Percentiles rank a stretch among this genome's conserved stretches.
Evolutionary conservation across 2,888 invertebrate genomes (phyloP).

Genomic region (Baccha elongata): DNA sequence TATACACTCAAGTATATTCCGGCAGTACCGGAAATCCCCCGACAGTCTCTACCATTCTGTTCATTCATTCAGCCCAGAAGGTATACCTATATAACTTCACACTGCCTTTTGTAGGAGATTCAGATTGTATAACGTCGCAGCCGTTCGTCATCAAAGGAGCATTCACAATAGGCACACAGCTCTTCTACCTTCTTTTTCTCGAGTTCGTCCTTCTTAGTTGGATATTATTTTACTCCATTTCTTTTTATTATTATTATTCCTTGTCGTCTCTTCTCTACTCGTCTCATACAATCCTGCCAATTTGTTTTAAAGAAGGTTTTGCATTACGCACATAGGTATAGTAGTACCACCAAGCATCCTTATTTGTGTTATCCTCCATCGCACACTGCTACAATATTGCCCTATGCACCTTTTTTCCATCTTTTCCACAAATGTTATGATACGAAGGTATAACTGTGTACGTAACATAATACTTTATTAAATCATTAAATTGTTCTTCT

Average conservation of each 20-base stretch:
- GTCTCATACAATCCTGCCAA: slow-evolving; percentile 50
- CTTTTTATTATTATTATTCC: slow-evolving; percentile 15
- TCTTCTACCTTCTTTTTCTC: slow-evolving; percentile 16
- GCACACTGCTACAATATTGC: background rate
- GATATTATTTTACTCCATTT: slow-evolving; percentile 6
- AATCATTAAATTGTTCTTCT: slow-evolving; percentile 56
- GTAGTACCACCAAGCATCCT: slow-evolving; percentile 3
- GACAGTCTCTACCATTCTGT: background rate
- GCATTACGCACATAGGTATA: slow-evolving; percentile 62
- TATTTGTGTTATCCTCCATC: background rate
- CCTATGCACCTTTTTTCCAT: background rate
- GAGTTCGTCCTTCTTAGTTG: slow-evolving; percentile 25
- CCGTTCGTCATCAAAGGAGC: background rate
- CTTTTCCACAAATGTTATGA: background rate
- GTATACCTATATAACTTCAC: slow-evolving; percentile 3
- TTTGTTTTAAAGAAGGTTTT: slow-evolving; percentile 34
- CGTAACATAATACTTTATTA: slow-evolving; percentile 34
- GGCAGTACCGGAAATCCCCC: slow-evolving; percentile 21
- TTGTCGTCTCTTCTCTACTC: slow-evolving; percentile 23
- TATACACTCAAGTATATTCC: slow-evolving; percentile 30
- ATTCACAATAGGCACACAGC: slow-evolving; percentile 19
- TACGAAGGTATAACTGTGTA: background rate
- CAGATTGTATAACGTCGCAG: background rate
- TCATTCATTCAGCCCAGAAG: slow-evolving; percentile 17
- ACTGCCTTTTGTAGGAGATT: slow-evolving; percentile 20